phyloP scores from a whole-genome alignment of 2,888 invertebrate species.

The Hoplodrina blanda region DNA sequence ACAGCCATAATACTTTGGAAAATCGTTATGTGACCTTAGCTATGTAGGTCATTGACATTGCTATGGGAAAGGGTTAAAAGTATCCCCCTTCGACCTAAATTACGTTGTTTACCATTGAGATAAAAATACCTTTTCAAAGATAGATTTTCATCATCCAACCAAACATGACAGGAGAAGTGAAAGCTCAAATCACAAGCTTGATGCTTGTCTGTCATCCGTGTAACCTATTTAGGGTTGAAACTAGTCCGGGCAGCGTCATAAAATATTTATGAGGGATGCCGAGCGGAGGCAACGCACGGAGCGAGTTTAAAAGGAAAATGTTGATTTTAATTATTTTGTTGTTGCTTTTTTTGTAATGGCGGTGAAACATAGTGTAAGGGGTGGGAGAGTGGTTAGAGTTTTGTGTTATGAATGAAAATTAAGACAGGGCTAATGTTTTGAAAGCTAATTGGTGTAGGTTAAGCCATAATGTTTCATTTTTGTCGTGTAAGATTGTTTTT shows the following conservation, averaged over 20 bases:
- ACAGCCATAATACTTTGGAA: no score
- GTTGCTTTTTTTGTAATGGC: slow-evolving; percentile 20
- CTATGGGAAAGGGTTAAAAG: not conserved
- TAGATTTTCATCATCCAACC: not conserved
- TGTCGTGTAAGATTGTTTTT: no score
- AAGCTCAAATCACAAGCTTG: slow-evolving; percentile 47
- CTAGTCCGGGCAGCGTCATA: slow-evolving; percentile 53
- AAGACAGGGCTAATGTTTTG: not conserved
- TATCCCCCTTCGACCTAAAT: not conserved
- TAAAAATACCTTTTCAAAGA: not conserved
- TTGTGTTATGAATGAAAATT: not conserved
- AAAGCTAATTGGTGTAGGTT: not conserved
- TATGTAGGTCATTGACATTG: not conserved
- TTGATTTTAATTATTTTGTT: slow-evolving; percentile 50
- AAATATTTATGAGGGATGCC: slow-evolving; percentile 67
- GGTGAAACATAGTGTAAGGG: slow-evolving; percentile 8
- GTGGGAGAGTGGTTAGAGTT: not conserved
- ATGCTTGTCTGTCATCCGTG: slow-evolving; percentile 51
- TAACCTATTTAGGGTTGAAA: slow-evolving; percentile 68
- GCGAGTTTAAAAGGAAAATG: slow-evolving; percentile 39
- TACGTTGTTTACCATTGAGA: not conserved
- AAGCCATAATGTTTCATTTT: no score
- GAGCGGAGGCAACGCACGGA: slow-evolving; percentile 30
- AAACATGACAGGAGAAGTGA: slow-evolving; percentile 18
- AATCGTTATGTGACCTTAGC: no score